Conservation (phyloP, 2,113 vertebrate genomes). For the Pterophyllum scalare region DNA sequence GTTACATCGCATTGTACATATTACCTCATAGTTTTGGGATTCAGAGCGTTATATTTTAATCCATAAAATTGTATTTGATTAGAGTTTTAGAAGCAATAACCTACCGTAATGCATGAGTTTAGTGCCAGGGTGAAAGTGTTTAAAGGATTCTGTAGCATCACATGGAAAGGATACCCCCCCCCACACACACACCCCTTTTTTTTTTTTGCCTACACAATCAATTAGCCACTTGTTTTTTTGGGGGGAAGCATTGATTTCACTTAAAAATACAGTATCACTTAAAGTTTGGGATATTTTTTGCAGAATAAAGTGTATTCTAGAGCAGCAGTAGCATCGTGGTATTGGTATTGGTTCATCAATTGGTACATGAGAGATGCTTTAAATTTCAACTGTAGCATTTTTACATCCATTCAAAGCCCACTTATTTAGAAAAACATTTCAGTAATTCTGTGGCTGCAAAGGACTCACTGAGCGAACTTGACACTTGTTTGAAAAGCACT, state of each 20-base stretch:
- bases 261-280: neutral
- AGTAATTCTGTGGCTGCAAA: conserved; percentile 55
- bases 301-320: conserved; percentile 3
- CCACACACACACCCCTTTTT: neutral
- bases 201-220: conserved; percentile 11
- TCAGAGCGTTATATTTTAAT: conserved; percentile 90
- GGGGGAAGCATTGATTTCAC: neutral
- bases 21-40: conserved; percentile 88
- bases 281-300: conserved; percentile 25
- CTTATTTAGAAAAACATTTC: conserved; percentile 23
- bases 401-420: neutral
- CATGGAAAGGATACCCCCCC: conserved; percentile 53
- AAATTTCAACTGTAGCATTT: conserved; percentile 56
- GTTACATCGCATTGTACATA: conserved; percentile 77
- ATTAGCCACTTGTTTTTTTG: conserved; percentile 18
- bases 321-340: conserved; percentile 38
- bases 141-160: conserved; percentile 43
- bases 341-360: conserved; percentile 5
- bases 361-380: conserved; percentile 42
- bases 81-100: conserved; percentile 95
- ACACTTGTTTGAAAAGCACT: conserved; percentile 63
- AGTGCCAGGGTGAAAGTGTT: conserved; percentile 76
- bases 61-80: conserved; percentile 90
- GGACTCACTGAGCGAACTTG: conserved; percentile 44
- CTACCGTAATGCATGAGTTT: conserved; percentile 87